phyloP scores from a whole-genome alignment of 2,797 vertebrate species.

The Hypotaenidia okinawae region DNA sequence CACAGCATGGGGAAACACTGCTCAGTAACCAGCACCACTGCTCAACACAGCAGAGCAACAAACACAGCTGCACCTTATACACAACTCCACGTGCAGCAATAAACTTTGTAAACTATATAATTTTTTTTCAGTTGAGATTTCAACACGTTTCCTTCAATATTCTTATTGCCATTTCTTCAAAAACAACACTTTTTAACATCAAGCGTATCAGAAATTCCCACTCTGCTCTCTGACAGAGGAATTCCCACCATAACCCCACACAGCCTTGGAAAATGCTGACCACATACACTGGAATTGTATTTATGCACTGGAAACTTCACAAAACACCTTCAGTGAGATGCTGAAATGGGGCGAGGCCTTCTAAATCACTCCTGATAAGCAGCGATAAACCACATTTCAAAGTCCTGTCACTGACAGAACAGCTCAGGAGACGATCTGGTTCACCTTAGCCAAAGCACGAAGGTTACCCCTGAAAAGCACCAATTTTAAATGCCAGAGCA shows the following conservation, averaged over 20 bases:
- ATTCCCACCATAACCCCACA: not conserved
- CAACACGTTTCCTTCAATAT: not conserved
- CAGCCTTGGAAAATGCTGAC: not conserved
- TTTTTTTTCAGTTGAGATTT: not conserved
- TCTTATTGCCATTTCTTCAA: not conserved
- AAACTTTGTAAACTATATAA: not conserved
- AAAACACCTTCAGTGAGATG: not conserved
- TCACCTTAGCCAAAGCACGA: not conserved
- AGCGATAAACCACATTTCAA: not conserved
- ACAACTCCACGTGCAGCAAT: not conserved
- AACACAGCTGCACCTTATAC: not conserved
- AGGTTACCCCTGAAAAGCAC: not conserved
- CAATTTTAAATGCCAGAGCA: not conserved
- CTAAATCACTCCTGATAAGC: not conserved
- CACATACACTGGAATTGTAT: accelerated
- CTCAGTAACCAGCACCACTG: not conserved
- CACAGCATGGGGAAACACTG: accelerated
- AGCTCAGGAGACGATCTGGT: not conserved
- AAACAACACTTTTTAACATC: not conserved
- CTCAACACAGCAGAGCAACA: not conserved
- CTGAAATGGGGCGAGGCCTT: not conserved
- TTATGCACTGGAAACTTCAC: not conserved
- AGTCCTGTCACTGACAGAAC: not conserved
- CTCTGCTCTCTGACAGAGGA: not conserved
- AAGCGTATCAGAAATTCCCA: not conserved